Base-by-base conservation (phyloP, 2,888 invertebrate genomes). In the Caenorhabditis doughertyi region DNA sequence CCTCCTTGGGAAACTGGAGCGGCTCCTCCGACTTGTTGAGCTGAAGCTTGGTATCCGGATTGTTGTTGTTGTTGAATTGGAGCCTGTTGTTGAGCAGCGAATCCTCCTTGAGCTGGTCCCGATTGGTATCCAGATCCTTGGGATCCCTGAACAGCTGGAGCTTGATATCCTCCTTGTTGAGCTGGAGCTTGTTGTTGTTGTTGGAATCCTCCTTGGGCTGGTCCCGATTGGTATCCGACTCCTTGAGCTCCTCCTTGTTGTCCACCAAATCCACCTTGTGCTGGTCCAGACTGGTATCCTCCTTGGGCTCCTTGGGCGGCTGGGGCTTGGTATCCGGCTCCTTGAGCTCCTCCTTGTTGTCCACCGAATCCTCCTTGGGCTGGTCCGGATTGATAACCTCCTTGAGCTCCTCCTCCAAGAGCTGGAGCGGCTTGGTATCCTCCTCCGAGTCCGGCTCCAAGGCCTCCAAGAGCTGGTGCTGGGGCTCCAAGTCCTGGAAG, bases 31-130 rank as follows among this genome's bases (percentile, higher is more conserved):
- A 23, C 27, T 35, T 29, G 49, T 42, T 39, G 65, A 21, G 49
- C 72, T 47, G 49, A 25, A 9, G 65, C 74, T 70, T 70, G 70
- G 56, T 56, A 70, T 70, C 70, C 70, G 29, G 44, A 27, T 67
- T 32, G 32, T 35, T 53, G 47, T 29, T 44, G 49, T 21, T 21
- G 25, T 51, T 58, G 32, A 16, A n/a, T 35, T 67, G 51, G 67
- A 51, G 25, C 53, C 27, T 23, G 27, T 65, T 65, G 65, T n/a
- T n/a, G n/a, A 23, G 58, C 58, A 5, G 62, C 47, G 18, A 47
- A 64, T 29, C 64, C 64, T 47, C 64, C 64, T 49, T 64, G 64
- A 32, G 47, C 60, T 42, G 42, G 23, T 25, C 60, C 60, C 4
- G 39, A 42, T 25, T 42, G 39, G 18, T 49, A 32, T 29, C 32